Percentiles rank a stretch among this genome's conserved stretches.
phyloP scores from a whole-genome alignment of 2,888 invertebrate genomes.

The Ornithoptera alexandrae region DNA sequence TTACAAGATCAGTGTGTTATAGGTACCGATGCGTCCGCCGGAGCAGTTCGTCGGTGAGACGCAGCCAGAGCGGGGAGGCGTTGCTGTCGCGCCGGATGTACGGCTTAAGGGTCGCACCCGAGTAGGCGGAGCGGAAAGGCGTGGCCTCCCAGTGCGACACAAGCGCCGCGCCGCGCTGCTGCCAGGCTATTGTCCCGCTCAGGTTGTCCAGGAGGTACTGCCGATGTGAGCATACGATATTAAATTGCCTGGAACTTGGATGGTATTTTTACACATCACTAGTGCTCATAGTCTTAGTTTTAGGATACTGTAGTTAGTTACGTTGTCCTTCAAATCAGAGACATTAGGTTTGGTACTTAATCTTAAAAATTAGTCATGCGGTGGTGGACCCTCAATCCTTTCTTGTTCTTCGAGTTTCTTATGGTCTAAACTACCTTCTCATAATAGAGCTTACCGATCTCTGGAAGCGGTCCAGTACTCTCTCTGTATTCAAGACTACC shows the following conservation, averaged over 20 bases:
- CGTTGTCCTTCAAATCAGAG: too few species aligned
- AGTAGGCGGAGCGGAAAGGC: slow-evolving; percentile 84
- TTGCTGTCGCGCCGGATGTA: slow-evolving; percentile 88
- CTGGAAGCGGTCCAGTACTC: slow-evolving; percentile 73
- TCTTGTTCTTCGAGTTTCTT: too few species aligned
- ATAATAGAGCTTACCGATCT: slow-evolving; percentile 54
- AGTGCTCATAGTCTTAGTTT: too few species aligned
- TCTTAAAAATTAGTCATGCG: too few species aligned
- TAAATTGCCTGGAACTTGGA: too few species aligned
- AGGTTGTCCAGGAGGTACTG: slow-evolving; percentile 68
- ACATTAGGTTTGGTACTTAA: too few species aligned
- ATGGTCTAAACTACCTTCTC: too few species aligned
- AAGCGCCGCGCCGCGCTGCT: slow-evolving; percentile 62
- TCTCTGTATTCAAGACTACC: slow-evolving; percentile 48
- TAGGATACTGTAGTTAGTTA: too few species aligned
- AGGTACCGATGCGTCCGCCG: slow-evolving; percentile 72
- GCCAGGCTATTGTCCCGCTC: slow-evolving; percentile 57
- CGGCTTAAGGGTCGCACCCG: slow-evolving; percentile 87
- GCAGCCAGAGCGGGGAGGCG: slow-evolving; percentile 85
- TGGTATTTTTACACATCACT: too few species aligned
- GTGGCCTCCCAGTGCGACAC: slow-evolving; percentile 75
- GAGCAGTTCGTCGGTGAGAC: slow-evolving; percentile 83
- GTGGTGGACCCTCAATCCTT: too few species aligned
- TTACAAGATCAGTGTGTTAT: not conserved
- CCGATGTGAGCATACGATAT: too few species aligned